A percentile compares a stretch with the other conserved stretches of the same genome.
phyloP scores from a whole-genome alignment of 2,797 vertebrate genomes.

The Lerista edwardsae region DNA sequence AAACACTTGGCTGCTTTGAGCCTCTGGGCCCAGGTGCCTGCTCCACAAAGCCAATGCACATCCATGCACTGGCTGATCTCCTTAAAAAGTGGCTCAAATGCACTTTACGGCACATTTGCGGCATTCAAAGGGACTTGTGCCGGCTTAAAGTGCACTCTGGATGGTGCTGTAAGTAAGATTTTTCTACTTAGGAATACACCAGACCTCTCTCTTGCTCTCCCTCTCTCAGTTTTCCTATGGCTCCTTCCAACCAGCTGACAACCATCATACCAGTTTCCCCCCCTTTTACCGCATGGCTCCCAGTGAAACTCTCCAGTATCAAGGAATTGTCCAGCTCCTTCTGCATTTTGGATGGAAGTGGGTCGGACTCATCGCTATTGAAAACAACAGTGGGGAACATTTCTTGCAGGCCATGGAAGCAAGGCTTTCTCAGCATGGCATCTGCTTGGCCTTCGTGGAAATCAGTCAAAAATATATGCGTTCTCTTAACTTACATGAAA shows the following conservation, averaged over 20 bases:
- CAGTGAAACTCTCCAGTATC: not conserved
- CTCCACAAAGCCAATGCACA: too few species aligned
- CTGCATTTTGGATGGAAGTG: not conserved
- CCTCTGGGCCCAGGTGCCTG: too few species aligned
- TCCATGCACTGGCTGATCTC: too few species aligned
- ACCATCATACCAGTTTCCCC: not conserved
- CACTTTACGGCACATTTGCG: too few species aligned
- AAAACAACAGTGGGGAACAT: not conserved
- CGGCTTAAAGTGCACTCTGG: too few species aligned
- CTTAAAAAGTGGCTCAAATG: too few species aligned
- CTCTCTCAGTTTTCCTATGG: not conserved
- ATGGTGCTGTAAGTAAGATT: too few species aligned
- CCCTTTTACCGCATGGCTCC: not conserved
- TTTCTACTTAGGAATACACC: too few species aligned
- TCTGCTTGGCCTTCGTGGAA: not conserved
- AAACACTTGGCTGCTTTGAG: too few species aligned
- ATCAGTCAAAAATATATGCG: not conserved
- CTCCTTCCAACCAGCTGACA: not conserved
- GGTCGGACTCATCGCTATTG: not conserved
- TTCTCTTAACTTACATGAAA: not conserved
- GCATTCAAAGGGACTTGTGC: too few species aligned
- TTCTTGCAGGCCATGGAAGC: not conserved
- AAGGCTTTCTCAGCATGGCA: not conserved
- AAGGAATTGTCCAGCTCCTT: not conserved
- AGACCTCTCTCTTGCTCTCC: not conserved